phyloP scores from a whole-genome alignment of 2,797 vertebrate genomes.

The Aulostomus chinensis region DNA sequence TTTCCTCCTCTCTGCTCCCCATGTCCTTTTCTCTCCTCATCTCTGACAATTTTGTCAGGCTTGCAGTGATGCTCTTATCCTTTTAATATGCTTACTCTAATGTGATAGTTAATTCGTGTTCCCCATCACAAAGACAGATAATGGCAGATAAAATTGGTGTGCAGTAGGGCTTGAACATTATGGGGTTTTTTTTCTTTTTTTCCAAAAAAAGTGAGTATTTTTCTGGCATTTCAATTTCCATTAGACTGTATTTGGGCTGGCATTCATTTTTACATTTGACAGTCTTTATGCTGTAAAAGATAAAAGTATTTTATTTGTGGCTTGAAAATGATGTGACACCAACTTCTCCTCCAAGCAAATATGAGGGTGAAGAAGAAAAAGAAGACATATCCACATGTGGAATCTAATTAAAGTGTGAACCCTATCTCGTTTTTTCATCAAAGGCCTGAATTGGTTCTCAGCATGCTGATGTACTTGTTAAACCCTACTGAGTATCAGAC shows the following conservation, averaged over 20 bases:
- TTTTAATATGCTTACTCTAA: slow-evolving; percentile 71
- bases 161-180: slow-evolving; percentile 52
- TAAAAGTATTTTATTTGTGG: slow-evolving; percentile 41
- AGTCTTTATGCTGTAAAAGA: slow-evolving; percentile 37
- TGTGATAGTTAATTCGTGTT: slow-evolving; percentile 63
- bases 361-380: slow-evolving; percentile 5
- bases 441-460: slow-evolving; percentile 33
- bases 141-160: slow-evolving; percentile 63
- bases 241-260: slow-evolving; percentile 53
- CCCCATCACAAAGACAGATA: slow-evolving; percentile 63
- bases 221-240: slow-evolving; percentile 64
- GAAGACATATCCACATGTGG: slow-evolving; percentile 21
- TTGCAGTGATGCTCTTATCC: slow-evolving; percentile 65
- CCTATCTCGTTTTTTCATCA: slow-evolving; percentile 49
- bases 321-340: slow-evolving; percentile 27
- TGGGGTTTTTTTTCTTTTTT: slow-evolving; percentile 20
- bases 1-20: slow-evolving; percentile 30
- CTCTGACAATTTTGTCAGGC: slow-evolving; percentile 51
- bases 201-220: slow-evolving; percentile 39
- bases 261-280: slow-evolving; percentile 55
- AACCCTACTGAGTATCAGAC: slow-evolving; percentile 23
- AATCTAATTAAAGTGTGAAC: slow-evolving; percentile 59
- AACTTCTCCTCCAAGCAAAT: slow-evolving; percentile 11
- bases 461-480: slow-evolving; percentile 27
- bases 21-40: slow-evolving; percentile 48